Base-by-base conservation (phyloP, 1,140 invertebrate species). In the Bombyx mori region DNA sequence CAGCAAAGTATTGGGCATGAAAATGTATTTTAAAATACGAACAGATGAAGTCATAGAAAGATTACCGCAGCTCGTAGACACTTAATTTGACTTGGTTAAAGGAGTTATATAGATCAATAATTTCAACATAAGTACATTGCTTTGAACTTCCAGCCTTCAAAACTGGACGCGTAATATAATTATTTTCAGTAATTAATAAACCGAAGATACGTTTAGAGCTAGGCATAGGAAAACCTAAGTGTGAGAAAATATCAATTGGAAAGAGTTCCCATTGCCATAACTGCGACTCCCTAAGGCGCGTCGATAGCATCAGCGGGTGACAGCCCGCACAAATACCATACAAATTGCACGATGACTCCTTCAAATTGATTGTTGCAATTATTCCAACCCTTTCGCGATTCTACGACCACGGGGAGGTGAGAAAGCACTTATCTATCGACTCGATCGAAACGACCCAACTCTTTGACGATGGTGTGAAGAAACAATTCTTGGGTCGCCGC, bases 311-410 rank as follows among this genome's bases (percentile, higher is more conserved):
- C 83, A 77, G 73, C 79, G 76, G 80, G 77, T 79, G 79, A 82
- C 79, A 82, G 75, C 82, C 82, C 83, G 83, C 81, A 86, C 83
- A 86, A 84, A 82, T 79, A 84, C 79, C 77, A 82, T 85, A 86
- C 82, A 86, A 86, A 86, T 84, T 83, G 77, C 65, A 85, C 83
- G 80, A 86, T 85, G 63, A 72, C 80, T 86, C 75, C 78, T 79
- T 72, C 73, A 77, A 72, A 83, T 83, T 80, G 77, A 86, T 85
- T 86, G 82, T 86, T 83, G 83, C 83, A 83, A 86, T 86, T 84
- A 82, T 84, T 86, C 79, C 73, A 82, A 79, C 81, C 79, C 79
- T 84, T 83, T 82, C 71, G 73, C 75, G 68, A 73, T 54, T 62
- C 58, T 63, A 73, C 73, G 77, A 69, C 75, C 75, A 67, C 79